Base-by-base conservation (phyloP, 2,113 vertebrate species). In the Rhabdornis inornatus region DNA sequence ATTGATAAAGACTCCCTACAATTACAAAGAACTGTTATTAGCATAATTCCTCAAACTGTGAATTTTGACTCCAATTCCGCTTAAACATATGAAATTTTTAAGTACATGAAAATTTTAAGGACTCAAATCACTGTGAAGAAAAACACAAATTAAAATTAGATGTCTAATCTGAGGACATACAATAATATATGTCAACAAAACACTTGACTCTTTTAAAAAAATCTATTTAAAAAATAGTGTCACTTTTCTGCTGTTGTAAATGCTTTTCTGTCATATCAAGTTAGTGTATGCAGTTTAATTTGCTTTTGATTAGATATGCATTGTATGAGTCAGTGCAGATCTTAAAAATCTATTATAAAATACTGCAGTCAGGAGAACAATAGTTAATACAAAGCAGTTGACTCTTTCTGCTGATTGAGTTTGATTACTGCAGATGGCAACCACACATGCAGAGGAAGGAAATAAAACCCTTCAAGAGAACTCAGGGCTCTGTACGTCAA, bases 341-440 rank as follows among this genome's bases (percentile, higher is more conserved):
- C 80, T 65, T 94, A 80, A 64, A 93, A 92, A 52, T 76, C 74
- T 93, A 44, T 82, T 53, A 55, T 69, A 83, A 96, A 89, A 68
- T 39, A 57, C 30, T 7, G 22, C 52, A 87, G 88, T 87, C 76
- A 92, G 53, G 33, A 90, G 68, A 91, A 94, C 61, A 95, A 85
- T 83, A 93, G 76, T 63, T 91, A 74, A 89, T 15, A 80, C 21
- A 80, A 64, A 87, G 47, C 72, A 91, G 57, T 77, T 90, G 88
- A 78, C n/a, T 84, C 64, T 52, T 92, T 31, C 76, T 82, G 40
- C 42, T 92, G 87, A 94, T 37, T 52, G 83, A 87, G 55, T 55
- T 81, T 92, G 64, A 83, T 83, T 81, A 92, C 60, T 10, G 19
- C 1, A 31, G 76, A 57, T 79, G 69, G 78, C 63, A 89, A 49